phyloP scores from a whole-genome alignment of 2,888 invertebrate species.

The Ochlodes sylvanus region DNA sequence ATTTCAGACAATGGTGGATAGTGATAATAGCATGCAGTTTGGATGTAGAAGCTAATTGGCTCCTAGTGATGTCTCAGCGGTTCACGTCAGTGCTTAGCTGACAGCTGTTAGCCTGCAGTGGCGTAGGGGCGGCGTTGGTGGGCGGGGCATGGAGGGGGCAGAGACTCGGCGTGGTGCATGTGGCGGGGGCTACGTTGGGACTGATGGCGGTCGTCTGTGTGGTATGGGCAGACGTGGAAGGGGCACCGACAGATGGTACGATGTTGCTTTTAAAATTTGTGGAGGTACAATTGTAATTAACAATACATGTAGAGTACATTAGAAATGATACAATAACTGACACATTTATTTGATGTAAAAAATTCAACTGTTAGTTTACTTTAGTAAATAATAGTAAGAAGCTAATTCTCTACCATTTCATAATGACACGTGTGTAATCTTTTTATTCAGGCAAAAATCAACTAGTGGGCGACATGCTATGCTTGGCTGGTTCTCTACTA shows the following conservation, averaged over 20 bases:
- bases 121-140: conserved; percentile 92
- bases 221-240: conserved; percentile 92
- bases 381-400: too few relatives aligned
- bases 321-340: too few relatives aligned
- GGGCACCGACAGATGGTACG: conserved; percentile 86
- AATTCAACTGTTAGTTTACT: too few relatives aligned
- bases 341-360: too few relatives aligned
- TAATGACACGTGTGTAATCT: too few relatives aligned
- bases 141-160: conserved; percentile 92
- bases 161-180: conserved; percentile 90
- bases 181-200: conserved; percentile 91
- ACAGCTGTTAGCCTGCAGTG: conserved; percentile 93
- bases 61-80: conserved; percentile 91
- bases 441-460: conserved; percentile 88
- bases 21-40: conserved; percentile 90
- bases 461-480: conserved; percentile 92
- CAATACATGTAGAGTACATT: too few relatives aligned
- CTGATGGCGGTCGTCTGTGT: conserved; percentile 93
- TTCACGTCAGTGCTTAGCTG: conserved; percentile 83
- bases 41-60: conserved; percentile 94
- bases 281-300: neutral
- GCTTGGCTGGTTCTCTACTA: conserved; percentile 90
- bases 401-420: too few relatives aligned
- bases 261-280: neutral
- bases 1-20: conserved; percentile 86